These are phyloP conservation scores for Drosophila gunungcola DNA, from an alignment of 1,140 invertebrate genomes.

Conservation along the genomic window DNA sequence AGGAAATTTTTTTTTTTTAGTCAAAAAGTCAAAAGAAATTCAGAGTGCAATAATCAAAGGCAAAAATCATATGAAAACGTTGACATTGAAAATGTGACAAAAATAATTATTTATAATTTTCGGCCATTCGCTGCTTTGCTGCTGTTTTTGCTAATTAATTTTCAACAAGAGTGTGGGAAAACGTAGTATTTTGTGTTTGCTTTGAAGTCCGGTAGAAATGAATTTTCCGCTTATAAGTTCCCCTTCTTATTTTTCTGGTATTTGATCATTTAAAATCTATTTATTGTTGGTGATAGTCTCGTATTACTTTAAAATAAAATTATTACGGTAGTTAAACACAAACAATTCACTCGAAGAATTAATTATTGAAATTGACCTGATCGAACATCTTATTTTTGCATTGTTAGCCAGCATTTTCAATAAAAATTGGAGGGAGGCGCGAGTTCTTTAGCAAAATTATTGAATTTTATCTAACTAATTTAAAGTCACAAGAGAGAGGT, in stretches of 20 bases:
- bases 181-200: slow-evolving; percentile 7
- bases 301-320: too few relatives aligned
- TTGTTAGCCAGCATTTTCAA: too few relatives aligned
- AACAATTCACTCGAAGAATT: too few relatives aligned
- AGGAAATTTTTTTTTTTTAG: neutral
- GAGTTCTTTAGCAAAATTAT: too few relatives aligned
- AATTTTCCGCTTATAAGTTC: slow-evolving; percentile 8
- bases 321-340: too few relatives aligned
- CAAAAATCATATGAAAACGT: slow-evolving; percentile 27
- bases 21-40: neutral
- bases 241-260: slow-evolving; percentile 2
- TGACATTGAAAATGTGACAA: slow-evolving; percentile 54
- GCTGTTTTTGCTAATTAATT: slow-evolving; percentile 25
- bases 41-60: slow-evolving; percentile 12
- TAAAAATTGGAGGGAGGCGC: too few relatives aligned
- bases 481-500: too few relatives aligned
- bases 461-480: too few relatives aligned
- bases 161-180: slow-evolving; percentile 29
- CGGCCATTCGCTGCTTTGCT: neutral
- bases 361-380: too few relatives aligned
- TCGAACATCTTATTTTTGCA: too few relatives aligned
- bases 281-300: too few relatives aligned
- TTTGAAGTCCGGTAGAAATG: slow-evolving; percentile 20
- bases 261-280: slow-evolving; percentile 21
- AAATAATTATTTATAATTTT: slow-evolving; percentile 50